phyloP scores from a whole-genome alignment of 2,888 invertebrate genomes.

The Erynnis tages region DNA sequence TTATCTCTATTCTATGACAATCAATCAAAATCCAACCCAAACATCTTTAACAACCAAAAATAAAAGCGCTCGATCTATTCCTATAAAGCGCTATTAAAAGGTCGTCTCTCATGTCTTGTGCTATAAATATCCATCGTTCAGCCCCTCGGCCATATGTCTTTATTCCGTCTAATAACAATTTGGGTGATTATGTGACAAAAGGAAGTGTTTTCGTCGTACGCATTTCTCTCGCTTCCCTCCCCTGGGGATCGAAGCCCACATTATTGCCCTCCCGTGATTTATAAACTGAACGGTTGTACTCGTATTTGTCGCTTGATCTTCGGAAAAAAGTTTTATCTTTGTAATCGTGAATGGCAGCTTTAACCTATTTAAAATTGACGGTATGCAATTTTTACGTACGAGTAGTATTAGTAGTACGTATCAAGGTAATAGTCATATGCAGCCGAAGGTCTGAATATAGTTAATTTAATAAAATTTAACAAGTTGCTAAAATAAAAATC shows the following conservation, averaged over 20 bases:
- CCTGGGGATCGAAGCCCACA: slow-evolving; percentile 63
- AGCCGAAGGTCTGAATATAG: no score
- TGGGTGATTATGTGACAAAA: slow-evolving; percentile 79
- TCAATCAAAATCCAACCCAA: slow-evolving; percentile 16
- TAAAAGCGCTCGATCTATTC: slow-evolving; percentile 24
- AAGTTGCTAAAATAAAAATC: no score
- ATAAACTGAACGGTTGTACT: slow-evolving; percentile 43
- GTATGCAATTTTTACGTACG: no score
- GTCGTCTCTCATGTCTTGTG: slow-evolving; percentile 61
- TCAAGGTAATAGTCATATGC: no score
- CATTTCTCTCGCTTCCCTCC: slow-evolving; percentile 56
- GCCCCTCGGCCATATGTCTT: slow-evolving; percentile 73
- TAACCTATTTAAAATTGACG: no score
- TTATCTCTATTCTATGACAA: neutral
- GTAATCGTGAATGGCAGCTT: no score
- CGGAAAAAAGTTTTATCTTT: neutral
- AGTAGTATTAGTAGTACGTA: no score
- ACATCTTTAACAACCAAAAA: neutral
- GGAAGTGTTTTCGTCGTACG: slow-evolving; percentile 68
- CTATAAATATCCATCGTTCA: slow-evolving; percentile 60
- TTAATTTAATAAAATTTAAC: no score
- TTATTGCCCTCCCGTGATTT: slow-evolving; percentile 77
- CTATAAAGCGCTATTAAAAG: slow-evolving; percentile 67
- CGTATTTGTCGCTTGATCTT: slow-evolving; percentile 5
- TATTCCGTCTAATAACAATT: slow-evolving; percentile 81